Percentiles rank a stretch among this genome's conserved stretches.
phyloP scores from a whole-genome alignment of 1,140 invertebrate species.

The Trichogramma pretiosum region DNA sequence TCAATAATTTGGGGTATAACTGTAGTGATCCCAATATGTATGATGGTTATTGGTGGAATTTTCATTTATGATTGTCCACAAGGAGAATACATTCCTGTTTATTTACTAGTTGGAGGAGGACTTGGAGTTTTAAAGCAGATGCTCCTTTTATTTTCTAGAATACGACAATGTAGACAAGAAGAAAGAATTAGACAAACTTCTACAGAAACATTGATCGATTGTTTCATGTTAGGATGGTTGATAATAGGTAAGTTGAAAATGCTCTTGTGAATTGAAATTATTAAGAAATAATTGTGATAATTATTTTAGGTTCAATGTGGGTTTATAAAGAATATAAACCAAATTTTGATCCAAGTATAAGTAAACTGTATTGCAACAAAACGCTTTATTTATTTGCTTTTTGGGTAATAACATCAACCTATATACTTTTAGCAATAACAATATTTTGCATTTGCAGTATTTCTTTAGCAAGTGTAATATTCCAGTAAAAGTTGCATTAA shows the following conservation, averaged over 20 bases:
- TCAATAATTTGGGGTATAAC: constrained; percentile 54
- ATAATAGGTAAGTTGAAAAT: constrained; percentile 53
- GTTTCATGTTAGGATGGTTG: constrained; percentile 60
- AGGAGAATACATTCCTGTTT: constrained; percentile 61
- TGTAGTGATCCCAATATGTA: constrained; percentile 55
- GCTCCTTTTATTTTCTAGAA: constrained; percentile 47
- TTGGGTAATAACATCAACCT: constrained; percentile 56
- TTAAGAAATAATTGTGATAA: constrained; percentile 1
- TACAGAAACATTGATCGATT: constrained; percentile 53
- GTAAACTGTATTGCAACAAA: constrained; percentile 55
- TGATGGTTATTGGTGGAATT: constrained; percentile 57
- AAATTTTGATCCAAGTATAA: constrained; percentile 45
- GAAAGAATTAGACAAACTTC: constrained; percentile 49
- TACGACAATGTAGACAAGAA: constrained; percentile 45
- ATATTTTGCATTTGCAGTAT: constrained; percentile 51
- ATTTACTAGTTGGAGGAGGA: constrained; percentile 57
- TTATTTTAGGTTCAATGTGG: constrained; percentile 52
- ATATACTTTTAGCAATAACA: constrained; percentile 49
- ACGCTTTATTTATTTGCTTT: constrained; percentile 60
- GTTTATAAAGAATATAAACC: constrained; percentile 58
- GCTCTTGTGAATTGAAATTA: neutral
- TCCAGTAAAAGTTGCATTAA: too few relatives aligned
- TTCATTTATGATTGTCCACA: constrained; percentile 59
- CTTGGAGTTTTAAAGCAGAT: constrained; percentile 56
- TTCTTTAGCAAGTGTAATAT: constrained; percentile 45